These are phyloP conservation scores for Porites divaricata DNA, from an alignment of 92 coral and sea anemone species.

Conservation along the genomic window DNA sequence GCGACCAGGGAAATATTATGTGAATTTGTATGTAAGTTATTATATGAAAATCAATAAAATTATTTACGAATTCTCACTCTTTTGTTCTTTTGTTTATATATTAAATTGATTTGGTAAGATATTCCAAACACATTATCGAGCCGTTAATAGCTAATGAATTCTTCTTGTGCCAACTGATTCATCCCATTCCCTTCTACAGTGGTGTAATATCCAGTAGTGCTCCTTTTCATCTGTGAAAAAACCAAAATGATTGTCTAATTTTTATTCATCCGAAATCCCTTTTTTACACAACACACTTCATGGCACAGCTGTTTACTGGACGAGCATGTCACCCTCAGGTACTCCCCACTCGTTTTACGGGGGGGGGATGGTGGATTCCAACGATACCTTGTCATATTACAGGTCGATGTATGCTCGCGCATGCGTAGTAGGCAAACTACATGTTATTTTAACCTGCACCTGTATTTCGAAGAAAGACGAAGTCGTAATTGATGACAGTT, in stretches of 20 bases:
- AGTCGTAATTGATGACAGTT: conserved; percentile 50
- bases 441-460: conserved; percentile 38
- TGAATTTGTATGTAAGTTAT: too few relatives aligned
- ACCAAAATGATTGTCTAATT: not conserved
- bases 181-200: conserved; percentile 80
- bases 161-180: conserved; percentile 43
- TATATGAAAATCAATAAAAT: too few relatives aligned
- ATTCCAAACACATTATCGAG: not conserved
- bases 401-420: too few relatives aligned
- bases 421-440: too few relatives aligned
- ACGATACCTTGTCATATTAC: too few relatives aligned
- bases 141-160: not conserved
- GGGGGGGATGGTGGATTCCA: too few relatives aligned
- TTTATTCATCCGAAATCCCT: not conserved
- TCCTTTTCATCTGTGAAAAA: conserved; percentile 63
- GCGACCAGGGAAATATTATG: too few relatives aligned
- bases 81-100: not conserved
- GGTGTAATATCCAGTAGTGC: conserved; percentile 72
- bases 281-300: not conserved
- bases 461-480: conserved; percentile 71
- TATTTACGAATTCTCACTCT: not conserved
- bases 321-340: too few relatives aligned
- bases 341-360: too few relatives aligned
- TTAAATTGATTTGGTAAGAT: not conserved
- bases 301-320: too few relatives aligned